Evolutionary conservation across 1,140 invertebrate species (phyloP).

Genomic region (Littorina saxatilis): DNA sequence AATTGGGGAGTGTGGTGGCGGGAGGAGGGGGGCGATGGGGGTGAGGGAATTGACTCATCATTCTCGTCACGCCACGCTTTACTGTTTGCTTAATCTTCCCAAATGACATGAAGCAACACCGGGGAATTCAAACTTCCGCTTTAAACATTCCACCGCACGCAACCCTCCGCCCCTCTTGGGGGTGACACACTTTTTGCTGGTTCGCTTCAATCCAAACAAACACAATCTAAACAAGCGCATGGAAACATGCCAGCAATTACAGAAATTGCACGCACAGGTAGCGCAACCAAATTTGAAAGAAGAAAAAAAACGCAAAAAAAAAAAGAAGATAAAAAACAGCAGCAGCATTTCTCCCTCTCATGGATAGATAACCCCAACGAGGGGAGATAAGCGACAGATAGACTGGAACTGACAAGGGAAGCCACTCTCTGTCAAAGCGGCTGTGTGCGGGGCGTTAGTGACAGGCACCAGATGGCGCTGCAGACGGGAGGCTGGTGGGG

Average conservation of each 20-base stretch:
- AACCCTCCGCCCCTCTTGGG: too few relatives aligned
- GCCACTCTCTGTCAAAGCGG: slow-evolving; percentile 24
- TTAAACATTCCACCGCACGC: too few relatives aligned
- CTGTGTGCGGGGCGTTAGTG: slow-evolving; percentile 11
- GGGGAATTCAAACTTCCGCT: too few relatives aligned
- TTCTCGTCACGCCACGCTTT: too few relatives aligned
- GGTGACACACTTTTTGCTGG: background rate
- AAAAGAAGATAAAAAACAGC: background rate
- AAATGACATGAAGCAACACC: too few relatives aligned
- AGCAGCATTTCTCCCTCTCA: background rate
- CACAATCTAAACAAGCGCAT: background rate
- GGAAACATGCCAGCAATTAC: slow-evolving; percentile 1
- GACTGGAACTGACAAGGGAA: slow-evolving; percentile 27
- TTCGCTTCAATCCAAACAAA: background rate
- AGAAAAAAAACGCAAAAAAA: background rate
- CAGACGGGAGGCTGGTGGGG: background rate
- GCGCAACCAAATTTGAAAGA: background rate
- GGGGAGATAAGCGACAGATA: slow-evolving; percentile 26
- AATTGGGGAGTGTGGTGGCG: too few relatives aligned
- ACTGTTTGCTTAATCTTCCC: too few relatives aligned
- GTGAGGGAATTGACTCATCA: too few relatives aligned
- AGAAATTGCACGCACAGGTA: background rate
- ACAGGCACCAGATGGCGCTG: slow-evolving; percentile 18
- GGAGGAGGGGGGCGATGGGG: too few relatives aligned
- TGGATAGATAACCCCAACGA: slow-evolving; percentile 15